A percentile compares a stretch with the other conserved stretches of the same genome.
These are phyloP conservation scores for Myopa tessellatipennis DNA, from an alignment of 2,888 invertebrate genomes.

Conservation along the genomic window DNA sequence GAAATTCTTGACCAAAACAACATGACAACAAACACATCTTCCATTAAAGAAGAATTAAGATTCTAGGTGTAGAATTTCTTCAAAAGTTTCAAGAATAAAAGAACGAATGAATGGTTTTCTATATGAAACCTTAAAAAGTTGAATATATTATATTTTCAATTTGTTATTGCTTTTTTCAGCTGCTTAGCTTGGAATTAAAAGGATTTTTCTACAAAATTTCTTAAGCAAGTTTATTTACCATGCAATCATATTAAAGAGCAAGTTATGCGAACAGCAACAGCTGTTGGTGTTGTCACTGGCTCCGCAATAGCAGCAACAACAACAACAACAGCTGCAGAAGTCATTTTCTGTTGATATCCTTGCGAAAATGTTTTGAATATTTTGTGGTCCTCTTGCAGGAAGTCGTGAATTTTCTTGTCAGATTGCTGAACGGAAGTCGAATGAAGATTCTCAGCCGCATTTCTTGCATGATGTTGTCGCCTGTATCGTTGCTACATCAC, in stretches of 20 bases:
- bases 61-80: too few species aligned
- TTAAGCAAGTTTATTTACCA: background rate
- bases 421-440: background rate
- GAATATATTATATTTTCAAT: too few species aligned
- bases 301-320: background rate
- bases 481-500: background rate
- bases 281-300: background rate
- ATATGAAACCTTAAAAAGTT: too few species aligned
- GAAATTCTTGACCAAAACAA: too few species aligned
- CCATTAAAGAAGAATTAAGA: too few species aligned
- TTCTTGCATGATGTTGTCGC: background rate
- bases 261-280: background rate
- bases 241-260: background rate
- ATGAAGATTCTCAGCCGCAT: background rate
- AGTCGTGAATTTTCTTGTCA: background rate
- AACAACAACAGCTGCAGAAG: background rate
- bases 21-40: too few species aligned
- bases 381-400: conserved; percentile 1
- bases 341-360: background rate
- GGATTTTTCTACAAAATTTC: too few species aligned
- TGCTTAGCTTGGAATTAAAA: too few species aligned
- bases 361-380: background rate
- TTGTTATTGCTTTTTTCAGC: too few species aligned
- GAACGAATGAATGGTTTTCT: too few species aligned
- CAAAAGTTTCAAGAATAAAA: too few species aligned